Percentiles rank a stretch among this genome's conserved stretches.
Conservation (phyloP, 2,113 vertebrate genomes). For the Bubo scandiacus region DNA sequence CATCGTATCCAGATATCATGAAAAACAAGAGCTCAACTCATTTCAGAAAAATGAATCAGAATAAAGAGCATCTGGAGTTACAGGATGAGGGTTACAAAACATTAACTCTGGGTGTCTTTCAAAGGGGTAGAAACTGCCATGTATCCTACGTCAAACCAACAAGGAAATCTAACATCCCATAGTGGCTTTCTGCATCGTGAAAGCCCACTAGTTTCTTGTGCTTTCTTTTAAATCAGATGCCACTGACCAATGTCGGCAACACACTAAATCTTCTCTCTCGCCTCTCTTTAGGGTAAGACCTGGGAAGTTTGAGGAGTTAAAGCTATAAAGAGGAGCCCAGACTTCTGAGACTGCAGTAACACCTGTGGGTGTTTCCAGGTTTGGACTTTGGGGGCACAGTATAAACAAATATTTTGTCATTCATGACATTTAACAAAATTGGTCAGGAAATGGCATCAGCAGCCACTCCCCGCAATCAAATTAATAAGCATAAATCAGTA, state of each 20-base stretch:
- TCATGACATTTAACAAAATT: neutral
- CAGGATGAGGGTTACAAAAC: neutral
- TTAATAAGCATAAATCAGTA: neutral
- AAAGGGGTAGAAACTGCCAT: neutral
- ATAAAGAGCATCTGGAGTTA: neutral
- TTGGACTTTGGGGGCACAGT: neutral
- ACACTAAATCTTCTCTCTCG: too few relatives aligned
- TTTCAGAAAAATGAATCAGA: neutral
- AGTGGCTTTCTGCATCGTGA: neutral
- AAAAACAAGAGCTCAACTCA: neutral
- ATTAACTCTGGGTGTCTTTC: neutral
- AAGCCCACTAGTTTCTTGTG: neutral
- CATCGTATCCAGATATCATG: neutral
- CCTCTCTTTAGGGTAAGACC: neutral
- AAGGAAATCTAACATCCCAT: neutral
- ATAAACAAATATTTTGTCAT: neutral
- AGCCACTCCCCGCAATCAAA: neutral
- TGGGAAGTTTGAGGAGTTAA: neutral
- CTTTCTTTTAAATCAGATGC: neutral
- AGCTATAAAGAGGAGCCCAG: neutral
- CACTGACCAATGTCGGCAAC: neutral
- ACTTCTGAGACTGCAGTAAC: neutral
- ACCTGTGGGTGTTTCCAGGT: neutral
- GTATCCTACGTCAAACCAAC: accelerated
- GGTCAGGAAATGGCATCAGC: neutral